These are phyloP conservation scores for Distichodus sexfasciatus DNA, from an alignment of 2,797 vertebrate genomes.

Conservation along the genomic window DNA sequence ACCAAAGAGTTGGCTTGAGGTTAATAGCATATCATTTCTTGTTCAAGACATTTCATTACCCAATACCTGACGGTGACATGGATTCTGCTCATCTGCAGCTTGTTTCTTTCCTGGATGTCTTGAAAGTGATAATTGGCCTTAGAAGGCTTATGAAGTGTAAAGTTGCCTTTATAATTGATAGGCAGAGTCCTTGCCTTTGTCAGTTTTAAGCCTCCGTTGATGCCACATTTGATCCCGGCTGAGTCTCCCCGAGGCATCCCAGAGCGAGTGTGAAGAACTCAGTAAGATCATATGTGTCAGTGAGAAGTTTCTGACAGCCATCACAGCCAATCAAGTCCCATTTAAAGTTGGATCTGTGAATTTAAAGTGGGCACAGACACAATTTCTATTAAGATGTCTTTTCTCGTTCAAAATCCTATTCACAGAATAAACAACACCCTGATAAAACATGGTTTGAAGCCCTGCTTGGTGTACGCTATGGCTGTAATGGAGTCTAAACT, in stretches of 20 bases:
- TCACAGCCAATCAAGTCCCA: neutral
- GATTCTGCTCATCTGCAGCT: slow-evolving; percentile 27
- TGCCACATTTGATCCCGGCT: slow-evolving; percentile 5
- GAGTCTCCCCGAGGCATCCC: neutral
- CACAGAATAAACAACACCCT: no score
- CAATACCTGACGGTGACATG: neutral
- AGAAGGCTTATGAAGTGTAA: neutral
- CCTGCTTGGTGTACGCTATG: no score
- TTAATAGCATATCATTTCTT: slow-evolving; percentile 32
- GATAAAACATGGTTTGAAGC: no score
- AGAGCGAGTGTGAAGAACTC: neutral
- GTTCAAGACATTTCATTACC: slow-evolving; percentile 21
- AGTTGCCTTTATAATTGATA: slow-evolving; percentile 9
- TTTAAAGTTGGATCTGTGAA: neutral
- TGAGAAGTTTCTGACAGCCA: neutral
- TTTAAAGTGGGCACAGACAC: neutral
- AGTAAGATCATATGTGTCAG: neutral
- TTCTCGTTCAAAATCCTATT: no score
- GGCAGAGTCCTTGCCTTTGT: neutral
- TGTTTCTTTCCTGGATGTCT: neutral
- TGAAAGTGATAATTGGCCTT: neutral
- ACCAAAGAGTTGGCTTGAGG: slow-evolving; percentile 25
- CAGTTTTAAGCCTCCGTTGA: slow-evolving; percentile 14
- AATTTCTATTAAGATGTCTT: no score
- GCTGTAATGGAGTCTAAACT: no score